Conservation (phyloP, 1,140 invertebrate genomes). For the Aethina tumida region DNA sequence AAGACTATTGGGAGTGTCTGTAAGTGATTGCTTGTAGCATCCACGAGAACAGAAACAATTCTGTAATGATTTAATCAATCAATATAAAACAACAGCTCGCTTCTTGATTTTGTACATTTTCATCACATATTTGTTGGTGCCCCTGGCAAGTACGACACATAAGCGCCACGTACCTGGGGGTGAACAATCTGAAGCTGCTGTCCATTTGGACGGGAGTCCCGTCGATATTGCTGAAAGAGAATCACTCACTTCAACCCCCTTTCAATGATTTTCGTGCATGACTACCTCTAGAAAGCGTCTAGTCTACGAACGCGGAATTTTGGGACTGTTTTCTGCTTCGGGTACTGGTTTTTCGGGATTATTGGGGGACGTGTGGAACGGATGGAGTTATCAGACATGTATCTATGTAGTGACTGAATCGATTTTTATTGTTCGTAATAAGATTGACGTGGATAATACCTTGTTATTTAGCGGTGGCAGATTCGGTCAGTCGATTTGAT, state of each 20-base stretch:
- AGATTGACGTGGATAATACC: no score
- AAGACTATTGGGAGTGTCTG: no score
- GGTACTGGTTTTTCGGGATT: no score
- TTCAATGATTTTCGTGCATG: slow-evolving; percentile 29
- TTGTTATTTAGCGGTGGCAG: no score
- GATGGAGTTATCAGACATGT: no score
- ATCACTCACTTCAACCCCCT: slow-evolving; percentile 35
- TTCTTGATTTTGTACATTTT: not conserved
- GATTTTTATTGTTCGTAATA: no score
- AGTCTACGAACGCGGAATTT: no score
- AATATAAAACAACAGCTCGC: not conserved
- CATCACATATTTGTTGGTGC: not conserved
- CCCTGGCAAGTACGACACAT: slow-evolving; percentile 4
- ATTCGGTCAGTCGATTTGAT: no score
- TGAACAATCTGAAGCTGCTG: slow-evolving; percentile 30
- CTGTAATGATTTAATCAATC: not conserved
- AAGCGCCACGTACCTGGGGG: slow-evolving; percentile 32
- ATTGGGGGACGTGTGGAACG: no score
- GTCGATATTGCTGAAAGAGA: slow-evolving; percentile 35
- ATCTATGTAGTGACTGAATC: no score
- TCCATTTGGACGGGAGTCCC: slow-evolving; percentile 31
- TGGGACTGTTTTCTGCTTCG: no score
- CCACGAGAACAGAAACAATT: not conserved
- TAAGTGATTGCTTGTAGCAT: no score
- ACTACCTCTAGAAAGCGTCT: slow-evolving; percentile 29